phyloP scores from a whole-genome alignment of 2,797 vertebrate genomes.

The Anguilla marmorata region DNA sequence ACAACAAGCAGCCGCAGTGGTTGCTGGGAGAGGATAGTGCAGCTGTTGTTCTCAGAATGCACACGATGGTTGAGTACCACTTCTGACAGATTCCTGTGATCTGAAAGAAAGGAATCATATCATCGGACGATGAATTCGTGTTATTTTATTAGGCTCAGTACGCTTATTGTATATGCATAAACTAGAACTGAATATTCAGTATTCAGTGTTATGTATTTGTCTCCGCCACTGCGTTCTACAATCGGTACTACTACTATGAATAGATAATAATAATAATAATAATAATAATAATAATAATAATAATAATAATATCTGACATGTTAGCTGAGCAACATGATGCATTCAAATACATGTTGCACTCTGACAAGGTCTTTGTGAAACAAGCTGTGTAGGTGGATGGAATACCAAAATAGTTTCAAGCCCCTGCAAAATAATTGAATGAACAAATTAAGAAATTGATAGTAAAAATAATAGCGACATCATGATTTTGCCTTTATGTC shows the following conservation, averaged over 20 bases:
- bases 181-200: background rate
- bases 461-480: background rate
- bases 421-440: background rate
- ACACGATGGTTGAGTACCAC: background rate
- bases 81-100: background rate
- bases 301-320: background rate
- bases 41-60: slow-evolving; percentile 1
- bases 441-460: background rate
- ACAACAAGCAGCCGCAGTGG: slow-evolving; percentile 45
- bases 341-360: background rate
- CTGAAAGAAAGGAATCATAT: background rate
- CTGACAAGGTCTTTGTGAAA: background rate
- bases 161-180: background rate
- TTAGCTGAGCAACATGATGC: background rate
- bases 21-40: slow-evolving; percentile 52
- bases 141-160: background rate
- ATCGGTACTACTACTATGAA: background rate
- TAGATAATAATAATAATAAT: background rate
- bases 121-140: background rate
- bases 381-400: background rate
- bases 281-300: background rate
- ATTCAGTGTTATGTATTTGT: background rate
- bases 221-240: background rate
- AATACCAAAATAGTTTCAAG: background rate
- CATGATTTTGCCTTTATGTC: background rate